Base-by-base conservation (phyloP, 2,888 invertebrate species). In the Parelbella ahira region DNA sequence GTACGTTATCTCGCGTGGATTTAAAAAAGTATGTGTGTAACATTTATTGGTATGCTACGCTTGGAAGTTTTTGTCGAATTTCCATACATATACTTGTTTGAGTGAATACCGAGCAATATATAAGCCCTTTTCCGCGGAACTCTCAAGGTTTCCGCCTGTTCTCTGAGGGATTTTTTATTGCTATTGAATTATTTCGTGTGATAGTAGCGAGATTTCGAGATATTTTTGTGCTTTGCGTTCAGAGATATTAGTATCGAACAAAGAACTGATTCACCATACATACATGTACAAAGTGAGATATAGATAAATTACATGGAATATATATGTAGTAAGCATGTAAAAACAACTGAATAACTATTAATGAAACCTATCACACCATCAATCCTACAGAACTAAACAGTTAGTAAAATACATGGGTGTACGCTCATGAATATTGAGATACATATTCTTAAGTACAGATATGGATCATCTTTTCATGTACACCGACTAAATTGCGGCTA, bases 1-100 rank as follows among this genome's bases (percentile, higher is more conserved):
- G 27, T n/a, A 13, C 28, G 20, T 25, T 20, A 39, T 32, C 25
- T 39, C 18, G 5, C 8, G 6, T 18, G 24, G 11, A 24, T 25
- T 32, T 30, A 30, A 23, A 13, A 29, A 9, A 15, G 23, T 23
- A 29, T 38, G 10, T 24, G 15, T 39, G 18, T 24, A 30, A 32
- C 15, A 15, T 19, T 32, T 18, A 18, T 39, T 8, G 20, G 11
- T 23, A 39, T 19, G 18, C 23, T 21, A 32, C 11, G 38, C 24
- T 8, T n/a, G 18, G 19, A 39, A 25, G 38, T 24, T 32, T 30
- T 29, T 30, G 4, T 19, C 38, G 23, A 24, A 39, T 39, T 6
- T 39, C 24, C 30, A 39, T 38, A 24, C 18, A 20, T 38, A 24
- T 32, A 38, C 24, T 38, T 11, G 30, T 39, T 32, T 23, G 23